Evolutionary conservation across 2,113 vertebrate genomes (phyloP), one percentile per base, ranked within the genome.

Genomic region (Megaceryle torquata): DNA sequence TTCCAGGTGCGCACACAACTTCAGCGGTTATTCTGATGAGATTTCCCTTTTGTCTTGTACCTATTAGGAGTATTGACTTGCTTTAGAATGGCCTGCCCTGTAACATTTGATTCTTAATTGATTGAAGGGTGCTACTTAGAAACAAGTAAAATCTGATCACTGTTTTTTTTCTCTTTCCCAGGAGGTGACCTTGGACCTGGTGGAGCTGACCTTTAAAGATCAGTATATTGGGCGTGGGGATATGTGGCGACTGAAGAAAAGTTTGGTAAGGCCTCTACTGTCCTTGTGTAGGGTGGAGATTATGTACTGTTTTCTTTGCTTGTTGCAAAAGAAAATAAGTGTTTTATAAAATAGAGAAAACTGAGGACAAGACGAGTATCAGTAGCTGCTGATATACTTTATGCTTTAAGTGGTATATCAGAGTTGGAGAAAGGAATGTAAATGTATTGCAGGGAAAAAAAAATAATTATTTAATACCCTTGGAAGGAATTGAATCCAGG

Each of bases 241-340:
- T 97, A 99, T 99, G 99, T 99, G 99, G 99, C 97, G 99, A 31
- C 98, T 99, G 15, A 99, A 99, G 98, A 99, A 99, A 94, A 99
- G 99, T 93, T 98, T 99, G 98, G 99, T 99, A 96, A 95, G 98
- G 18, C 20, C 20, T 53, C 26, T 80, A 1, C 44, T 70, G 44
- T 56, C 71, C 22, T 77, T 22, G 20, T 48, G 44, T 33, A 44
- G 44, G 17, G 29, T 39, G 33, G 25, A 61, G 37, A 6, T 82
- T 5, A 12, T 1, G 9, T n/a, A 31, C 37, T 6, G 53, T 46
- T 19, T 75, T 4, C 15, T 76, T 87, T 84, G 8, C 18, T 88
- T 59, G 13, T 71, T 88, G 25, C 43, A n/a, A 41, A 87, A 43
- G 51, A 43, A 80, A 69, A 59, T 13, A 60, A 76, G 10, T 2